These are phyloP conservation scores for Aphelenchoides fujianensis DNA, from an alignment of 1,140 invertebrate genomes.

Conservation along the genomic window DNA sequence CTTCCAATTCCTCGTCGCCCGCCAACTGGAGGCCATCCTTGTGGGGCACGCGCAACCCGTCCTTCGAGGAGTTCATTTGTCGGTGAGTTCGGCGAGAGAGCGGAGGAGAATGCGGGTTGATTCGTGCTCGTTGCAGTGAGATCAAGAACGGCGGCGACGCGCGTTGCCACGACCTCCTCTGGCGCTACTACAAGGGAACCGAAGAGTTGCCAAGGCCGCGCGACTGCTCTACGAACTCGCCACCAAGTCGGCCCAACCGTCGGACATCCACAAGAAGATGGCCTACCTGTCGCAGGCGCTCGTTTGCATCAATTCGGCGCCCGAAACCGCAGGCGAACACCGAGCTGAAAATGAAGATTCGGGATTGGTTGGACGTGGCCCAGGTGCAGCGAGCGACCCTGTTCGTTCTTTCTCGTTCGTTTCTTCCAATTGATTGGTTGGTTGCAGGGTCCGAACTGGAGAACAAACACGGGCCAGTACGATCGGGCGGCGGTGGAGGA, in stretches of 20 bases:
- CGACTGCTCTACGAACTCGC: conserved; percentile 82
- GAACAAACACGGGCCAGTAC: neutral
- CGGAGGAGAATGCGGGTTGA: too few relatives aligned
- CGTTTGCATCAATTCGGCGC: conserved; percentile 70
- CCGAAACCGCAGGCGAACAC: conserved; percentile 68
- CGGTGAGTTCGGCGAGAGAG: conserved; percentile 2
- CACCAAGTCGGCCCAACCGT: conserved; percentile 65
- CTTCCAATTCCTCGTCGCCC: conserved; percentile 87
- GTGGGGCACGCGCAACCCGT: conserved; percentile 70
- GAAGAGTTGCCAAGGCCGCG: conserved; percentile 85
- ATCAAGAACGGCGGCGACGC: conserved; percentile 40
- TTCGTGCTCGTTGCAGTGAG: conserved; percentile 60
- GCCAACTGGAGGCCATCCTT: conserved; percentile 63
- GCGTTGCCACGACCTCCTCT: conserved; percentile 74
- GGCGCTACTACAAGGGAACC: conserved; percentile 91
- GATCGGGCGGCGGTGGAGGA: conserved; percentile 18
- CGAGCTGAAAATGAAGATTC: conserved; percentile 85
- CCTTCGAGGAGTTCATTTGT: conserved; percentile 51
- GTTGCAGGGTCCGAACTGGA: neutral
- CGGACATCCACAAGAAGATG: conserved; percentile 69
- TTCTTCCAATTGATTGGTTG: neutral
- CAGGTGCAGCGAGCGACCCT: conserved; percentile 51
- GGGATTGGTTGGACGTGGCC: conserved; percentile 80
- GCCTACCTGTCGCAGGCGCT: conserved; percentile 89
- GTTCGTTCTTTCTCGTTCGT: conserved; percentile 17